phyloP scores from a whole-genome alignment of 2,797 vertebrate species.

The Luscinia luscinia region DNA sequence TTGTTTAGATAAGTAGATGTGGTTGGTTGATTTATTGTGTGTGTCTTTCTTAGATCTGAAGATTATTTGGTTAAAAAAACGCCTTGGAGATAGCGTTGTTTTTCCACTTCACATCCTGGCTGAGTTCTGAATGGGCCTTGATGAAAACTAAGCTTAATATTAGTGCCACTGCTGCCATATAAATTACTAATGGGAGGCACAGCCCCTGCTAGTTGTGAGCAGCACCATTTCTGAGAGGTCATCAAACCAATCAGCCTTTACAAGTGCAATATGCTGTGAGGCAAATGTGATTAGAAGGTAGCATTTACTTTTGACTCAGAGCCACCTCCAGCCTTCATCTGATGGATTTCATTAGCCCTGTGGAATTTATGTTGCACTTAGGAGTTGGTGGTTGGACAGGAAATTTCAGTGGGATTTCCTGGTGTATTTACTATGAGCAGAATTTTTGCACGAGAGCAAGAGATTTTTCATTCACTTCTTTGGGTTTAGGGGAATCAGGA shows the following conservation, averaged over 20 bases:
- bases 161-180: conserved; percentile 24
- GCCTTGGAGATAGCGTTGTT: not conserved
- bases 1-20: conserved; percentile 39
- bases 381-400: not conserved
- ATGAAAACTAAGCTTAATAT: conserved; percentile 47
- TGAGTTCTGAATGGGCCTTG: conserved; percentile 39
- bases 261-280: not conserved
- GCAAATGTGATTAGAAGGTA: not conserved
- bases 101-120: not conserved
- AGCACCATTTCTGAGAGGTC: not conserved
- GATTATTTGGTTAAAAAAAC: conserved; percentile 18
- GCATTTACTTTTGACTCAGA: not conserved
- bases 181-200: conserved; percentile 40
- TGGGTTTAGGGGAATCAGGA: not conserved
- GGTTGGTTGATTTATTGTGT: conserved; percentile 18
- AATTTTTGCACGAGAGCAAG: not conserved
- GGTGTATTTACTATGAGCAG: not conserved
- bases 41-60: conserved; percentile 16
- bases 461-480: not conserved
- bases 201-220: conserved; percentile 21
- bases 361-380: not conserved
- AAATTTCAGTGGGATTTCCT: conserved; percentile 2
- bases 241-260: not conserved
- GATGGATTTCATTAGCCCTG: conserved; percentile 1
- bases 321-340: not conserved